Conservation (phyloP, 2,797 vertebrate genomes). For the Paedocypris micromegethes region DNA sequence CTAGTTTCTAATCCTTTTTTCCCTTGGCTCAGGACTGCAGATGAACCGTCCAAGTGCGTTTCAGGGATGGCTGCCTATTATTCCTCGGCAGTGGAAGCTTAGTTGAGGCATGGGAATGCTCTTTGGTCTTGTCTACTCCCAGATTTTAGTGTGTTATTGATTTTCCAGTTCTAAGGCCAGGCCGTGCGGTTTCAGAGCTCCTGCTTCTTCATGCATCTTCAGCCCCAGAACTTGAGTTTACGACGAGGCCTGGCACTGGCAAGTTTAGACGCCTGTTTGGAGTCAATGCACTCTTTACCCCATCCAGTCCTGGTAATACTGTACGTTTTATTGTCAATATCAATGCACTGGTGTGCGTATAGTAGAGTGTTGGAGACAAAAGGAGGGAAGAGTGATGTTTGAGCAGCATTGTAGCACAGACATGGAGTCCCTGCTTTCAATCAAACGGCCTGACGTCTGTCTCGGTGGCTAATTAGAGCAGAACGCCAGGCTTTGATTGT, state of each 20-base stretch:
- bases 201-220: constrained; percentile 21
- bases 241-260: constrained; percentile 13
- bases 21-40: constrained; percentile 16
- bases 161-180: constrained; percentile 40
- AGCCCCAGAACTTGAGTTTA: constrained; percentile 19
- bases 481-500: constrained; percentile 68
- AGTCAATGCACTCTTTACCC: constrained; percentile 11
- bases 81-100: constrained; percentile 16
- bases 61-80: constrained; percentile 43
- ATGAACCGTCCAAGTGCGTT: constrained; percentile 27
- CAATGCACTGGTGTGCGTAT: constrained; percentile 8
- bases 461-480: constrained; percentile 66
- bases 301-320: constrained; percentile 7
- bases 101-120: constrained; percentile 2
- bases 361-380: background rate
- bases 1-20: constrained; percentile 18
- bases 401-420: constrained; percentile 27
- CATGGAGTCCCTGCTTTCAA: constrained; percentile 57
- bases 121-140: constrained; percentile 10
- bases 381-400: background rate
- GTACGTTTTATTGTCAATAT: constrained; percentile 5
- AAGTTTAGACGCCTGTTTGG: background rate
- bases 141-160: constrained; percentile 37
- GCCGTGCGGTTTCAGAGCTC: constrained; percentile 32
- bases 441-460: constrained; percentile 59